Conservation (phyloP, 2,113 vertebrate species). For the Neogale vison region DNA sequence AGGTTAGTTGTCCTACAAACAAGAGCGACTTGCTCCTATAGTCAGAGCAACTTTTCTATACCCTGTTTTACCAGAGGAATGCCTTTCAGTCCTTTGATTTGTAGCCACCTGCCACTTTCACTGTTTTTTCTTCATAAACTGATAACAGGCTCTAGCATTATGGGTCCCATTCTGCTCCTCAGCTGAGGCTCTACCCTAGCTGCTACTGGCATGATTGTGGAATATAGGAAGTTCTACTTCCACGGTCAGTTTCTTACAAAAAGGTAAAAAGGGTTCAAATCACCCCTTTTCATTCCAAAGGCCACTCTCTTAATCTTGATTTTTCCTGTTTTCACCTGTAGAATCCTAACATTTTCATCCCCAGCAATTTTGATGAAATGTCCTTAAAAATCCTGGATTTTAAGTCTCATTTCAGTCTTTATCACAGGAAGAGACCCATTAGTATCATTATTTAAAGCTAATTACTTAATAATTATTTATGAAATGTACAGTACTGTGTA, state of each 20-base stretch:
- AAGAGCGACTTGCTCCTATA: background rate
- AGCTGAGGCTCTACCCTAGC: background rate
- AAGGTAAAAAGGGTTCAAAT: background rate
- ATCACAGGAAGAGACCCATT: background rate
- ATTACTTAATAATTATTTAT: background rate
- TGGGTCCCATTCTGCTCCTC: background rate
- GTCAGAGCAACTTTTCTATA: background rate
- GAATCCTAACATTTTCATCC: background rate
- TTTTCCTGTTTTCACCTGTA: background rate
- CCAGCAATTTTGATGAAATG: background rate
- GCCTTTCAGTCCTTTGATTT: background rate
- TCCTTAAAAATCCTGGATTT: background rate
- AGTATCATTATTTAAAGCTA: background rate
- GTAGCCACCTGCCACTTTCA: background rate
- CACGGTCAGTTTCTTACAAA: background rate
- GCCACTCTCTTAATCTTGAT: background rate
- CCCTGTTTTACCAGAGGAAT: background rate
- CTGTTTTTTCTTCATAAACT: background rate
- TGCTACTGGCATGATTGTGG: background rate
- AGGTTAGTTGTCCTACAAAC: background rate
- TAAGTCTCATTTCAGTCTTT: background rate
- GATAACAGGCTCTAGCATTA: background rate
- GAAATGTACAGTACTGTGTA: background rate
- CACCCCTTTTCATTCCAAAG: background rate
- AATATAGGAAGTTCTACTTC: background rate